Evolutionary conservation across 2,797 vertebrate genomes (phyloP).

Genomic region (Uromys caudimaculatus): DNA sequence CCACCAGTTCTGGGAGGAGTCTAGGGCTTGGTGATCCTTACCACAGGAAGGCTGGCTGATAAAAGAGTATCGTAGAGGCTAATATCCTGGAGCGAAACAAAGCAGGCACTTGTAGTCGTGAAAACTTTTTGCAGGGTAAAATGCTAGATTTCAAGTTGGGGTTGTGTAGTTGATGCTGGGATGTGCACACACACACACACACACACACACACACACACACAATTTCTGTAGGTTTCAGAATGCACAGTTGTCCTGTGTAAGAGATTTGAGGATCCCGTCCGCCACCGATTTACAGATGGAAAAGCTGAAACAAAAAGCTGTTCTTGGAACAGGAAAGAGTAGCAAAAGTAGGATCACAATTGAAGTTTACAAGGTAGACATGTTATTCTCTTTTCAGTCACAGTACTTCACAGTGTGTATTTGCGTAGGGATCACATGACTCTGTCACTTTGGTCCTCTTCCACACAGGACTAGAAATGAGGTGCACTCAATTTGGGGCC

Average conservation of each 20-base stretch:
- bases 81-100: not conserved
- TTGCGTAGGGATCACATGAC: not conserved
- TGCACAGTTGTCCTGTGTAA: not conserved
- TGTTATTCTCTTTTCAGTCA: conserved; percentile 1
- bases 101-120: not conserved
- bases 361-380: not conserved
- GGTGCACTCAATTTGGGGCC: not conserved
- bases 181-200: not conserved
- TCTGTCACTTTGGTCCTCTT: not conserved
- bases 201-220: too few relatives aligned
- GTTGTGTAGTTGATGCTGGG: not conserved
- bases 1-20: not conserved
- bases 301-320: conserved; percentile 15
- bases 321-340: conserved; percentile 8
- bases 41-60: not conserved
- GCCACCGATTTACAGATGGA: not conserved
- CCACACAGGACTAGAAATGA: not conserved
- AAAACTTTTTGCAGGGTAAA: not conserved
- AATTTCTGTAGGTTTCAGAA: not conserved
- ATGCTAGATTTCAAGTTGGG: not conserved
- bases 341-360: not conserved
- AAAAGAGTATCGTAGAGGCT: not conserved
- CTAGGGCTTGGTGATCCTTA: not conserved
- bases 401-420: not conserved
- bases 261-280: not conserved